Percentiles rank a stretch among this genome's conserved stretches.
Evolutionary conservation across 2,797 vertebrate genomes (phyloP).

Genomic region (Aplochiton taeniatus): DNA sequence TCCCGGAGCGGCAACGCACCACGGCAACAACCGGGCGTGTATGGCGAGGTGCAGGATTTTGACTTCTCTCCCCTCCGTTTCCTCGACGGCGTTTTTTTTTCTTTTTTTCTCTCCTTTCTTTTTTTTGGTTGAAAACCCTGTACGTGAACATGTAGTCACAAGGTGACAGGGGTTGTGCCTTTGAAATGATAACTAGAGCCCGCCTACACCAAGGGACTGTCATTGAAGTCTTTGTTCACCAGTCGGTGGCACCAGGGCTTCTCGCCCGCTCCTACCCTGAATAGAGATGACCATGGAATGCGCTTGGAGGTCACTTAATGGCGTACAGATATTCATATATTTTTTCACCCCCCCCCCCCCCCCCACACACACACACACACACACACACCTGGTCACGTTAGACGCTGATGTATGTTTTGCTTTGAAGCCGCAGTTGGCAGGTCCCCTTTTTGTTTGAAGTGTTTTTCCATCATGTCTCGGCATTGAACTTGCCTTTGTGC

Average conservation of each 20-base stretch:
- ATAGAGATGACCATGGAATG: constrained; percentile 72
- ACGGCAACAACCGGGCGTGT: constrained; percentile 45
- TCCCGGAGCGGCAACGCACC: constrained; percentile 16
- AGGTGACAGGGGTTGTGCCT: constrained; percentile 63
- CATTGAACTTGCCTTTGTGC: constrained; percentile 65
- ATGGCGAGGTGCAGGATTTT: constrained; percentile 43
- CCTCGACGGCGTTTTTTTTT: constrained; percentile 60
- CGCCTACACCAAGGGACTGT: constrained; percentile 66
- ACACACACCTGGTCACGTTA: constrained; percentile 70
- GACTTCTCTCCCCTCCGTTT: too few species aligned
- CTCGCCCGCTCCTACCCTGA: constrained; percentile 63
- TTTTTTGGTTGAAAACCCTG: too few species aligned
- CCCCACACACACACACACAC: too few species aligned
- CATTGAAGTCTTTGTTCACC: constrained; percentile 74
- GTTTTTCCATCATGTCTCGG: constrained; percentile 71
- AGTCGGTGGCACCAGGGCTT: constrained; percentile 60
- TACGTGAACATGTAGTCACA: constrained; percentile 54
- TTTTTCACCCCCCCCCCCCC: constrained; percentile 28
- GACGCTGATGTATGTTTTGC: constrained; percentile 54
- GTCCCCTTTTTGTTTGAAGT: constrained; percentile 66
- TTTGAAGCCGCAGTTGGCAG: constrained; percentile 72
- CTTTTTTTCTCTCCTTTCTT: constrained; percentile 42
- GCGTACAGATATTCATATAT: constrained; percentile 73
- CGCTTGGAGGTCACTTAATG: constrained; percentile 75
- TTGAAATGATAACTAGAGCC: constrained; percentile 75